These are phyloP conservation scores for Benthochromis sp. DNA, from an alignment of 2,113 vertebrate genomes.

Conservation along the genomic window DNA sequence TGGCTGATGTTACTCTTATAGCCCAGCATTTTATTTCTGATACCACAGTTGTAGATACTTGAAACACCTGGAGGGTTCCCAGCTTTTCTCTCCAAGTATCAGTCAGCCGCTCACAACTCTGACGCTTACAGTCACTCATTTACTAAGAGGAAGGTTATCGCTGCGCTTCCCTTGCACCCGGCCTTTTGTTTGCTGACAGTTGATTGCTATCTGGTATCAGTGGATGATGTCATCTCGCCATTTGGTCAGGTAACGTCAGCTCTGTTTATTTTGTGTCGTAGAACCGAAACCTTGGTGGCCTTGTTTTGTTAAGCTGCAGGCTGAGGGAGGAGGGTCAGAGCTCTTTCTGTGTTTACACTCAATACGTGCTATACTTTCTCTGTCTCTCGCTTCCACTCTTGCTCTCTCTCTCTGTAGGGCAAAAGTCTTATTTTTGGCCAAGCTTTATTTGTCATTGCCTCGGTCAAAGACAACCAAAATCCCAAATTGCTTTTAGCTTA, in stretches of 20 bases:
- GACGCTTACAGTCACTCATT: slow-evolving; percentile 13
- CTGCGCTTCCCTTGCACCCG: background rate
- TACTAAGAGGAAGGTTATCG: background rate
- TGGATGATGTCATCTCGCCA: slow-evolving; percentile 63
- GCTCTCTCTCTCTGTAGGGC: slow-evolving; percentile 8
- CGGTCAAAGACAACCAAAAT: slow-evolving; percentile 41
- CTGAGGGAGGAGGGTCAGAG: slow-evolving; percentile 18
- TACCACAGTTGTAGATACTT: background rate
- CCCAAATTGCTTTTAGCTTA: slow-evolving; percentile 15
- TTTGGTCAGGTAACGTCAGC: slow-evolving; percentile 59
- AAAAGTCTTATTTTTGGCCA: slow-evolving; percentile 34
- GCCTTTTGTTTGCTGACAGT: slow-evolving; percentile 32
- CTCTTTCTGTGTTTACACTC: slow-evolving; percentile 52
- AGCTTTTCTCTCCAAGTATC: background rate
- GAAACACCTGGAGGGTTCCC: background rate
- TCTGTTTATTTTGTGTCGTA: slow-evolving; percentile 61
- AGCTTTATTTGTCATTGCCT: slow-evolving; percentile 38
- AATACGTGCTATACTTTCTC: background rate
- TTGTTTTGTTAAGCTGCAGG: slow-evolving; percentile 57
- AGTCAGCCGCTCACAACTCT: background rate
- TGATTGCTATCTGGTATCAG: slow-evolving; percentile 56
- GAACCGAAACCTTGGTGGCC: slow-evolving; percentile 62
- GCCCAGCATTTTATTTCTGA: background rate
- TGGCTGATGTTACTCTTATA: background rate
- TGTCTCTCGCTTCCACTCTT: background rate